Base-by-base conservation (phyloP, 2,888 invertebrate genomes). In the Caenorhabditis wallacei region DNA sequence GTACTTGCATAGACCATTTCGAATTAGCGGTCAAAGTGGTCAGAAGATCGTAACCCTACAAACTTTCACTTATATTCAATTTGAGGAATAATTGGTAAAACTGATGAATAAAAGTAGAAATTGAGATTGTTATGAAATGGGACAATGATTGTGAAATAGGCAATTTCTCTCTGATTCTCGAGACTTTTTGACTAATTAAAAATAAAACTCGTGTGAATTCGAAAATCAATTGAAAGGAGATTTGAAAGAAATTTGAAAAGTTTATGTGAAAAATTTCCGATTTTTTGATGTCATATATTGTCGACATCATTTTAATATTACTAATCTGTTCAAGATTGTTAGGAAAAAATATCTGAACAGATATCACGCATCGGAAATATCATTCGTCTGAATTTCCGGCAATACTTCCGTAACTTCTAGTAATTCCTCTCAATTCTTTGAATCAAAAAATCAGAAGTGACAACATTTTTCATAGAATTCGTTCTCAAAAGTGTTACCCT, bases 21-120 rank as follows among this genome's bases (percentile, higher is more conserved):
- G 74, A 75, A 75, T 75, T 66, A 75, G 75, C 72, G 72, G 72
- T 51, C 10, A 51, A 43, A 16, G 57, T 64, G 64, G 56, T 35
- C 46, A 63, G 54, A 64, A 56, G 74, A 74, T 74, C 64, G 74
- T 66, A 66, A 66, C 66, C 40, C 30, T 8, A n/a, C n/a, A n/a
- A n/a, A 64, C 48, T 64, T 66, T 37, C 51, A 16, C 64, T 51
- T 35, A 20, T 51, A 48, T 48, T 48, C 46, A 48, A 2, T 48
- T 48, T 48, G 46, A 56, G 18, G 4, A 59, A 59, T 59, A 40
- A 40, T 59, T 37, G 30, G 18, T 54, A 54, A 2, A 51, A 51
- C 22, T 13, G 20, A 24, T 54, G 24, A 57, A 56, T 4, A 18
- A 48, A 48, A 48, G 46, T 48, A 4, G 18, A 18, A 48, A 7